Conservation (phyloP, 2,888 invertebrate genomes). For the Panopea generosa region DNA sequence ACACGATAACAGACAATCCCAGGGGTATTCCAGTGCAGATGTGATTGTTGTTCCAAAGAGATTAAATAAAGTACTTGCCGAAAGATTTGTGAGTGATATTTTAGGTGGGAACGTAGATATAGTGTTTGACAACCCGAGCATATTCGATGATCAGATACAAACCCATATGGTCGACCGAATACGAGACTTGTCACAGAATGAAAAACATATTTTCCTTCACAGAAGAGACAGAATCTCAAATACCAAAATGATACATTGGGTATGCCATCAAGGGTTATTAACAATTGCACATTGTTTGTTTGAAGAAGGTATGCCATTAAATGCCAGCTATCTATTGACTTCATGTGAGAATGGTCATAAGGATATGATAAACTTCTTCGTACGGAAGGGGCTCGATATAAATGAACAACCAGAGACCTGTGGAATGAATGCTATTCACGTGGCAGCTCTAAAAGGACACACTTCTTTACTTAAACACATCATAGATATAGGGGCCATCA, state of each 20-base stretch:
- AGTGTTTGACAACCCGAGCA: slow-evolving; percentile 49
- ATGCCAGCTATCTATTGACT: slow-evolving; percentile 1
- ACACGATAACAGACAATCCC: background rate
- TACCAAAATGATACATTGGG: slow-evolving; percentile 11
- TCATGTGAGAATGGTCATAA: slow-evolving; percentile 7
- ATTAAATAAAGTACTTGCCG: slow-evolving; percentile 22
- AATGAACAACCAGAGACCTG: background rate
- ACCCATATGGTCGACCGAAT: slow-evolving; percentile 18
- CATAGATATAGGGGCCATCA: slow-evolving; percentile 5
- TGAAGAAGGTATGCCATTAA: background rate
- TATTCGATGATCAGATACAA: slow-evolving; percentile 20
- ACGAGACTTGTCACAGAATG: slow-evolving; percentile 4
- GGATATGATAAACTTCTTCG: slow-evolving; percentile 11
- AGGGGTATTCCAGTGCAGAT: slow-evolving; percentile 4
- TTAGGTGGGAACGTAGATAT: slow-evolving; percentile 23
- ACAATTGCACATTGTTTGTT: slow-evolving; percentile 5
- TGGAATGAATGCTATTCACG: slow-evolving; percentile 11
- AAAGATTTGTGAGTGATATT: slow-evolving; percentile 41
- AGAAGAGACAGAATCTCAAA: slow-evolving; percentile 15
- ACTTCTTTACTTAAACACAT: slow-evolving; percentile 7
- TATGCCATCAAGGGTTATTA: slow-evolving; percentile 4
- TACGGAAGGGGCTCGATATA: slow-evolving; percentile 17
- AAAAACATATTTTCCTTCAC: background rate
- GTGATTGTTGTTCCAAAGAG: slow-evolving; percentile 33
- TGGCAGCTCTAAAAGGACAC: slow-evolving; percentile 15